These are phyloP conservation scores for Nomada ferruginata DNA, from an alignment of 2,888 invertebrate species.

Conservation along the genomic window DNA sequence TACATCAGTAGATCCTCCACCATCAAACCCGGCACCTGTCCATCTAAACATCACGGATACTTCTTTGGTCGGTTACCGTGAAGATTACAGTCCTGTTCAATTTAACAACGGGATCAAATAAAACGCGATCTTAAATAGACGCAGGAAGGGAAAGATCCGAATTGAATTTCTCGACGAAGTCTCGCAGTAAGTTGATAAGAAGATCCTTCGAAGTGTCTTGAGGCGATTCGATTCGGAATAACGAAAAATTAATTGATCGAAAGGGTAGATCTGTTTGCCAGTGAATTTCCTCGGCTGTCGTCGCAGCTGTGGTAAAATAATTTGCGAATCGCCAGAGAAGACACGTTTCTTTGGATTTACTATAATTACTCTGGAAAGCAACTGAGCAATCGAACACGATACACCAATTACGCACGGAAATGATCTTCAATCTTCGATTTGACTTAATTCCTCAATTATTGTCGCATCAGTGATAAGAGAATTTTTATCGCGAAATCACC, in stretches of 20 bases:
- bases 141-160: not conserved
- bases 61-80: not conserved
- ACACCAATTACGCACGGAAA: no score
- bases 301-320: not conserved
- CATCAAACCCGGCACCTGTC: slow-evolving; percentile 44
- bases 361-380: not conserved
- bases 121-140: no score
- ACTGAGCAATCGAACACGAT: no score
- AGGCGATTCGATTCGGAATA: not conserved
- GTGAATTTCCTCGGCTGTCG: not conserved
- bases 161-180: not conserved
- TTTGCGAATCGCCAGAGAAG: not conserved
- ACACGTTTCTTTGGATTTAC: not conserved
- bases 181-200: not conserved
- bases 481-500: no score
- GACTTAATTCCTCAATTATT: no score
- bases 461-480: no score
- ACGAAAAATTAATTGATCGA: not conserved
- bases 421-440: no score
- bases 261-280: not conserved
- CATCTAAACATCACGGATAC: not conserved
- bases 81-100: no score
- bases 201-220: not conserved
- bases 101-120: no score
- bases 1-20: slow-evolving; percentile 61